Base-by-base conservation (phyloP, 2,888 invertebrate genomes). In the Bellardia pandia region DNA sequence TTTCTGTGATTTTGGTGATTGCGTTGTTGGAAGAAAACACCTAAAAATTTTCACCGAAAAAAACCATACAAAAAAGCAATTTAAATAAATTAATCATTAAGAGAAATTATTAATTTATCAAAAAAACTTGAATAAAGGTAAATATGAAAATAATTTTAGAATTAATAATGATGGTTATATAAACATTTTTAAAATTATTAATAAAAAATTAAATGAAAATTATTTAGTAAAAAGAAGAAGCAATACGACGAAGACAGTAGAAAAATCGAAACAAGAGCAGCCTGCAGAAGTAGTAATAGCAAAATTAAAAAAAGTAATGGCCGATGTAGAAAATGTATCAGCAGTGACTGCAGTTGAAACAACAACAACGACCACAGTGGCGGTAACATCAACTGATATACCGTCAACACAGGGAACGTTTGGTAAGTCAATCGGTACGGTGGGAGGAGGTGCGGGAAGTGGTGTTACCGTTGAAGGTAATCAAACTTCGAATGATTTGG, bases 251-350 rank as follows among this genome's bases (percentile, higher is more conserved):
- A 68, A 30, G n/a, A 77, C 23, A 82, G 72, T 86, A 66, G 85
- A 85, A 86, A 88, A 86, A 88, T 86, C 85, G 85, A 86, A 88
- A 66, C 51, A 62, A 76, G 64, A 45, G 68, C 66, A 76, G 72
- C 48, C 40, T 45, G 14, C 33, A 66, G 14, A 72, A 64, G 7
- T 72, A 81, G 83, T 89, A 90, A 13, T 45, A 74, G n/a, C 30
- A 11, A 58, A 23, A 71, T 76, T 51, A 62, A 16, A 13, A 64
- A 23, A 64, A 42, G 51, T 62, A 71, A 93, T 93, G 93, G 93
- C 93, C 89, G 93, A 93, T 90, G 92, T 93, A 89, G 93, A 93
- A 90, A 93, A 93, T 89, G 84, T 90, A 75, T 88, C 90, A 30
- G 80, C 88, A 77, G 87, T 86, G 60, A 82, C 89, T 84, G 89